phyloP scores from a whole-genome alignment of 1,140 invertebrate species.

The Zaprionus gabonicus region DNA sequence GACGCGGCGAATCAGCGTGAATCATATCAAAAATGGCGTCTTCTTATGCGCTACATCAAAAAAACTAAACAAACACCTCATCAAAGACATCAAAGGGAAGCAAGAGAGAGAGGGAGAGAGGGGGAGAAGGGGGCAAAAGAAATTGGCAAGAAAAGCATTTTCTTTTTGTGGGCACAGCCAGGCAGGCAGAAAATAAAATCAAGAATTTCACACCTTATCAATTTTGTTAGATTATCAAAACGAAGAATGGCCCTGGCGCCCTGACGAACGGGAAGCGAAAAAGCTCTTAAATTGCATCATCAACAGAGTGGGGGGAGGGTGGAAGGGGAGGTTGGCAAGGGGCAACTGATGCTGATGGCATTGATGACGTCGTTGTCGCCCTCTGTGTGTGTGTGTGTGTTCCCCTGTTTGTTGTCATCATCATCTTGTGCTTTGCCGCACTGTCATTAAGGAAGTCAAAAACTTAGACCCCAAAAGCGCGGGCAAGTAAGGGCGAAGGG shows the following conservation, averaged over 20 bases:
- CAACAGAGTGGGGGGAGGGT: constrained; percentile 3
- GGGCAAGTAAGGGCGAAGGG: constrained; percentile 8
- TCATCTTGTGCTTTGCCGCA: constrained; percentile 49
- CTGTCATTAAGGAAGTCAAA: constrained; percentile 79
- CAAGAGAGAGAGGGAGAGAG: not conserved
- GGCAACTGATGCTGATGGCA: constrained; percentile 37
- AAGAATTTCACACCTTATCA: constrained; percentile 82
- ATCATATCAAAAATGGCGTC: constrained; percentile 37
- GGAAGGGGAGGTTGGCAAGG: not conserved
- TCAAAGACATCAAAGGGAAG: constrained; percentile 73
- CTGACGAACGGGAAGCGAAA: constrained; percentile 13
- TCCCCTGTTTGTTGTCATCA: constrained; percentile 55
- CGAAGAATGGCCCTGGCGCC: constrained; percentile 37
- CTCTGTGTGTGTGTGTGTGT: constrained; percentile 28
- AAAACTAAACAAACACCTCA: constrained; percentile 81
- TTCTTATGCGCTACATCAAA: constrained; percentile 59
- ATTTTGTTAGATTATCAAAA: constrained; percentile 82
- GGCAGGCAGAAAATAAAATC: constrained; percentile 76
- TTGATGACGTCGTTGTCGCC: constrained; percentile 41
- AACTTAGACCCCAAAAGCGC: constrained; percentile 73
- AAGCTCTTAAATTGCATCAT: constrained; percentile 74
- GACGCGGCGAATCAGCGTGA: constrained; percentile 30
- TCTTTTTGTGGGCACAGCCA: constrained; percentile 40
- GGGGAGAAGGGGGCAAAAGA: not conserved
- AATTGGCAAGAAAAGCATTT: constrained; percentile 62